Conservation (phyloP, 2,888 invertebrate genomes). For the Allygus modestus region DNA sequence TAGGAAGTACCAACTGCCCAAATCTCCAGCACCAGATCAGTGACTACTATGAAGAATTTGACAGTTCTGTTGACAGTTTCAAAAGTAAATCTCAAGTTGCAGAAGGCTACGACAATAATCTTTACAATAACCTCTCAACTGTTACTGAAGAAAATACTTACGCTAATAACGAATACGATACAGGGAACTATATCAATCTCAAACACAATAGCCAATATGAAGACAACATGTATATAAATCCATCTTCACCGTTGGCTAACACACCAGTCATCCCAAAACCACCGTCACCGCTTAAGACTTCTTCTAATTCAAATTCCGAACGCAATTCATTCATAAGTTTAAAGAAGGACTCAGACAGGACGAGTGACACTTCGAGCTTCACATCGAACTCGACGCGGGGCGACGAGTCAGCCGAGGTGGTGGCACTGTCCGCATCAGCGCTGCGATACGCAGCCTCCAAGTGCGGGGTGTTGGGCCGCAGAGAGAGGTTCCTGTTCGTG, state of each 20-base stretch:
- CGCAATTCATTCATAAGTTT: conserved; percentile 41
- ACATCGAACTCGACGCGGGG: conserved; percentile 38
- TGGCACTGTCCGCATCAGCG: conserved; percentile 61
- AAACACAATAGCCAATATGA: conserved; percentile 6
- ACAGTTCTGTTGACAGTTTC: conserved; percentile 9
- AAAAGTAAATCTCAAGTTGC: conserved; percentile 21
- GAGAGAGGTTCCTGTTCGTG: conserved; percentile 71
- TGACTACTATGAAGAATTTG: conserved; percentile 53
- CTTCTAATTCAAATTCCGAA: conserved; percentile 33
- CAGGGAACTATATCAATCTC: not conserved
- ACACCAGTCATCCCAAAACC: conserved; percentile 35
- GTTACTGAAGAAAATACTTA: conserved; percentile 27
- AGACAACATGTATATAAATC: conserved; percentile 36
- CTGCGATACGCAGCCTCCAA: conserved; percentile 67
- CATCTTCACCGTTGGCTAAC: conserved; percentile 42
- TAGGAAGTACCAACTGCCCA: conserved; percentile 25
- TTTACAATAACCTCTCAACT: conserved; percentile 25
- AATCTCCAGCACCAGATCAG: conserved; percentile 30
- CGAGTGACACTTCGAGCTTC: conserved; percentile 52
- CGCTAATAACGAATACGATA: conserved; percentile 29
- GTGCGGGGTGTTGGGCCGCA: conserved; percentile 70
- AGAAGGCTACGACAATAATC: conserved; percentile 38
- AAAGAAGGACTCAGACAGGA: conserved; percentile 50
- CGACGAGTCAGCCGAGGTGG: conserved; percentile 52
- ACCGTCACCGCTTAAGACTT: not conserved